Evolutionary conservation across 2,113 vertebrate species (phyloP), one percentile per base, ranked within the genome.

Genomic region (Falcunculus frontatus): DNA sequence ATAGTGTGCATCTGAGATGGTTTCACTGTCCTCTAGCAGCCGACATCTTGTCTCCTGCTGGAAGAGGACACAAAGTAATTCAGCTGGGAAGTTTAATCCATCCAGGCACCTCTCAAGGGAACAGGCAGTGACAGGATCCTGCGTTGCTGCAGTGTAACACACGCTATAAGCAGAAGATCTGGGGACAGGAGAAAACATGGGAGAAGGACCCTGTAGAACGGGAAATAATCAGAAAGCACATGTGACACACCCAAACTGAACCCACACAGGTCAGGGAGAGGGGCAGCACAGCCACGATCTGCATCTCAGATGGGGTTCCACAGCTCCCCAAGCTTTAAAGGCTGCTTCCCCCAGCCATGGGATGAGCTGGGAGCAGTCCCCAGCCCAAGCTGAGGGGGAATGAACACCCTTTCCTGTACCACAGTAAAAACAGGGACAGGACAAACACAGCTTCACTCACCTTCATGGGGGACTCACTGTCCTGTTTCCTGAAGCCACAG

Each of bases 111-210:
- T 75, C 23, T 30, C 8, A 33, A 57, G 25, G 47, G 59, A 86
- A 52, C 1, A 12, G 1, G 10, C 32, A 42, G 79, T 0, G 5
- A n/a, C 41, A 42, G 67, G 63, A 39, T 10, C 22, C 6, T 8
- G 56, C 0, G 4, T 2, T 41, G n/a, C 64, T 78, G 73, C 52
- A 20, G 22, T 15, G 27, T 3, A n/a, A 77, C 21, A 26, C 53
- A 15, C 0, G 1, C 65, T 44, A 65, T 21, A 1, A 1, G 29
- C 25, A 6, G 30, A 0, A 42, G 16, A 22, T 20, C 65, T 3
- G 20, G n/a, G 35, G 17, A 62, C 0, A 0, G 52, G 32, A 73
- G 63, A 65, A 68, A 76, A 72, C 20, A 42, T 0, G 10, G 6
- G 27, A 62, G 26, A 50, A 73, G 32, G n/a, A 27, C 41, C 30